Conservation (phyloP, 1,140 invertebrate species). For the Ruditapes philippinarum region DNA sequence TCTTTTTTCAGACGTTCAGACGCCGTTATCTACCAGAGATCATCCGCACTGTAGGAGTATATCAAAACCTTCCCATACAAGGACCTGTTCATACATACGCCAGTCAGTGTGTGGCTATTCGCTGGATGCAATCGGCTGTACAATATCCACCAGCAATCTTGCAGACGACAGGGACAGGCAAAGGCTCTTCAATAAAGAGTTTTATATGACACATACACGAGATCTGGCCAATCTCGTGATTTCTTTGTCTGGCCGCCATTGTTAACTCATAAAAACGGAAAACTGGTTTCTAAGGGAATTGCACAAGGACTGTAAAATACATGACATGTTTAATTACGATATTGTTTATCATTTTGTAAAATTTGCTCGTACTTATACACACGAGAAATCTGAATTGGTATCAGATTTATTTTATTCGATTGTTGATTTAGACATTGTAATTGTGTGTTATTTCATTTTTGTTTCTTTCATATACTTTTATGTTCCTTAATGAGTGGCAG, state of each 20-base stretch:
- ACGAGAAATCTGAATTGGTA: no score
- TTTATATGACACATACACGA: conserved; percentile 26
- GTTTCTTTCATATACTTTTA: no score
- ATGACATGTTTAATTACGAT: no score
- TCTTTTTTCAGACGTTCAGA: conserved; percentile 42
- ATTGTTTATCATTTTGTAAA: no score
- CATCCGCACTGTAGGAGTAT: conserved; percentile 21
- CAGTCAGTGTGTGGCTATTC: conserved; percentile 45
- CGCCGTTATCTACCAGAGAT: conserved; percentile 52
- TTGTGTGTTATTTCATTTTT: no score
- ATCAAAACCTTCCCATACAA: conserved; percentile 21
- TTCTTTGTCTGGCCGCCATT: conserved; percentile 55
- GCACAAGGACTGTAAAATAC: conserved; percentile 48
- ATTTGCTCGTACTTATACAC: no score
- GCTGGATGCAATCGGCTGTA: conserved; percentile 47
- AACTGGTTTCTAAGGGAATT: conserved; percentile 33
- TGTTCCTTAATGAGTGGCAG: no score
- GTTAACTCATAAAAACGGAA: conserved; percentile 1
- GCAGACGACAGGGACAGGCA: conserved; percentile 35
- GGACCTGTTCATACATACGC: conserved; percentile 14
- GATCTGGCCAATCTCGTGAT: conserved; percentile 6
- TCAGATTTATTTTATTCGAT: no score
- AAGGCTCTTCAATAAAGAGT: conserved; percentile 1
- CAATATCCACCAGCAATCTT: conserved; percentile 29
- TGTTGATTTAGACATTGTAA: no score